Percentiles rank a stretch among this genome's conserved stretches.
These are phyloP conservation scores for Melopsittacus undulatus DNA, from an alignment of 2,797 vertebrate species.

Conservation along the genomic window DNA sequence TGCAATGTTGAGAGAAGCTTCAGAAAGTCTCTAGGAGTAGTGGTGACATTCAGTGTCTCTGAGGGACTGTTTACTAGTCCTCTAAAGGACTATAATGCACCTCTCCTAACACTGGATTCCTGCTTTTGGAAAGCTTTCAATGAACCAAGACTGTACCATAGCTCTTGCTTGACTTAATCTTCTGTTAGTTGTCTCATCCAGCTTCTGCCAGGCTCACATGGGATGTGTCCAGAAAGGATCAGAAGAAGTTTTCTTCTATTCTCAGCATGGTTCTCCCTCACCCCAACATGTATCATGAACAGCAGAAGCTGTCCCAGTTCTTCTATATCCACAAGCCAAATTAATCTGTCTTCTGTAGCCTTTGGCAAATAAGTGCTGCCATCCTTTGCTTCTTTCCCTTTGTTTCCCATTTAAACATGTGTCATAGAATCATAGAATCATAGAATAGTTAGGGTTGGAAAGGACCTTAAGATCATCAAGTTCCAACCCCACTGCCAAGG, in stretches of 20 bases:
- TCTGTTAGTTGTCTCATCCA: background rate
- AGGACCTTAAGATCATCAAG: background rate
- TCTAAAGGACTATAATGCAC: background rate
- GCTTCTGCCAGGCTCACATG: background rate
- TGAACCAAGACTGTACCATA: background rate
- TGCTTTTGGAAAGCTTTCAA: background rate
- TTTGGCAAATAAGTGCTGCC: background rate
- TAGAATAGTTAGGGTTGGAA: no score
- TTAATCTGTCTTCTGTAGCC: background rate
- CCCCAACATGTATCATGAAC: background rate
- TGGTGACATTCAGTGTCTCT: background rate
- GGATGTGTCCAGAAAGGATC: background rate
- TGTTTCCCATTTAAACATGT: background rate
- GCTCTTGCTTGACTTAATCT: background rate
- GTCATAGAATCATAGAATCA: no score
- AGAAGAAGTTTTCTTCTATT: background rate
- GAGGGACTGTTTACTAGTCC: background rate
- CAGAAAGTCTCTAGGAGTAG: background rate
- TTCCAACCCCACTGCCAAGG: background rate
- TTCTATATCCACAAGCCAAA: background rate
- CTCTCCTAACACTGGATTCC: background rate
- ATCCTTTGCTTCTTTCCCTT: background rate
- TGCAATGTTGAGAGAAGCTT: background rate
- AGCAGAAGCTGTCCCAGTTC: background rate
- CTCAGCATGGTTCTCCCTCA: background rate